These are phyloP conservation scores for Perca schrenkii DNA, from an alignment of 2,113 vertebrate genomes.

Conservation along the genomic window DNA sequence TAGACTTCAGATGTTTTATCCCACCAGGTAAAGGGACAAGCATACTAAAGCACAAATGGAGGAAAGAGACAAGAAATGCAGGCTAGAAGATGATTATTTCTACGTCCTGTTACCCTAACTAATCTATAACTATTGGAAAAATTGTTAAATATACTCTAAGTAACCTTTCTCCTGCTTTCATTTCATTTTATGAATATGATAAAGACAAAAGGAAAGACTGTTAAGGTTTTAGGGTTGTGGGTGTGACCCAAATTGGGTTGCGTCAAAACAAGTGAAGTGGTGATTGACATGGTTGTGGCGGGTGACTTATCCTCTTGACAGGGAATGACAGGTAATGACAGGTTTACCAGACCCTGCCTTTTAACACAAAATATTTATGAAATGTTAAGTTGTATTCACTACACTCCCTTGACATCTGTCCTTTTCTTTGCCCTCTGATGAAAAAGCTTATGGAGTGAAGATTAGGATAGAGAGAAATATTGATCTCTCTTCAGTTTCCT, in stretches of 20 bases:
- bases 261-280: background rate
- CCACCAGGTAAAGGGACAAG: background rate
- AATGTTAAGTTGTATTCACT: constrained; percentile 17
- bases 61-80: background rate
- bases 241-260: constrained; percentile 33
- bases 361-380: constrained; percentile 5
- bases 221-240: constrained; percentile 20
- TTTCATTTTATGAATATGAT: constrained; percentile 40
- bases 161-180: constrained; percentile 34
- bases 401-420: constrained; percentile 12
- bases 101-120: constrained; percentile 17
- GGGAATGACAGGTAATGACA: background rate
- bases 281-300: background rate
- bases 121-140: constrained; percentile 17
- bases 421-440: constrained; percentile 38
- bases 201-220: constrained; percentile 15
- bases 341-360: constrained; percentile 27
- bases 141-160: constrained; percentile 22
- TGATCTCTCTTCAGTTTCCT: constrained; percentile 22
- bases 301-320: constrained; percentile 13
- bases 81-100: background rate
- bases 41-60: constrained; percentile 56
- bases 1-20: constrained; percentile 17
- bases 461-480: background rate
- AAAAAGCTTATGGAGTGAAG: constrained; percentile 19